A percentile compares a stretch with the other conserved stretches of the same genome.
These are phyloP conservation scores for Boleophthalmus pectinirostris DNA, from an alignment of 2,113 vertebrate genomes.

Conservation along the genomic window DNA sequence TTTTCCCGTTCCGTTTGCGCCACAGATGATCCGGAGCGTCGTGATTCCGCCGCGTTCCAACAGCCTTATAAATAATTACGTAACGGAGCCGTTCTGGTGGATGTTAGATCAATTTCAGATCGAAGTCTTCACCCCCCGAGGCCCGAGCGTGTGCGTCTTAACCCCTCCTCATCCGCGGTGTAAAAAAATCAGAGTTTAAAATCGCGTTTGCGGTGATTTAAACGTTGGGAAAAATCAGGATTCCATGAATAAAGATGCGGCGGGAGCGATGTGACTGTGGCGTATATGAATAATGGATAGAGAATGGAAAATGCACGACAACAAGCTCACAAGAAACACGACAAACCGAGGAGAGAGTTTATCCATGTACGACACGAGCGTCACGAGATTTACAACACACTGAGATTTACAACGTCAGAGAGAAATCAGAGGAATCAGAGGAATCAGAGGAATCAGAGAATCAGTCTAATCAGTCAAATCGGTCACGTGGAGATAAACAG, in stretches of 20 bases:
- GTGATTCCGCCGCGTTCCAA: neutral
- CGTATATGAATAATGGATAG: constrained; percentile 3
- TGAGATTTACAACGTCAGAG: too few relatives aligned
- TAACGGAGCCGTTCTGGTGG: neutral
- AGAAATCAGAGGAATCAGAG: too few relatives aligned
- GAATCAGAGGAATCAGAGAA: too few relatives aligned
- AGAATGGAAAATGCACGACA: constrained; percentile 2
- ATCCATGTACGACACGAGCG: too few relatives aligned
- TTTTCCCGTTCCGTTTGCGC: neutral
- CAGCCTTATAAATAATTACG: neutral
- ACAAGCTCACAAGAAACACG: neutral
- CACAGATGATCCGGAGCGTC: neutral
- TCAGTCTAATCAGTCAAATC: too few relatives aligned
- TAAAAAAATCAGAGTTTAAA: constrained; percentile 4
- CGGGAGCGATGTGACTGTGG: neutral
- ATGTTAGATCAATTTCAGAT: neutral
- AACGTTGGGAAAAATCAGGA: neutral
- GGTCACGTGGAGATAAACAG: too few relatives aligned
- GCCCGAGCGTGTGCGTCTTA: neutral
- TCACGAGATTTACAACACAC: too few relatives aligned
- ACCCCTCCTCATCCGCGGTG: neutral
- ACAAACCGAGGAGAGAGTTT: neutral
- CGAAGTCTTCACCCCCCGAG: neutral
- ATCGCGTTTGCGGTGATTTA: neutral
- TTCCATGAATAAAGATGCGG: constrained; percentile 11